Base-by-base conservation (phyloP, 2,888 invertebrate species). In the Terebella lapidaria region DNA sequence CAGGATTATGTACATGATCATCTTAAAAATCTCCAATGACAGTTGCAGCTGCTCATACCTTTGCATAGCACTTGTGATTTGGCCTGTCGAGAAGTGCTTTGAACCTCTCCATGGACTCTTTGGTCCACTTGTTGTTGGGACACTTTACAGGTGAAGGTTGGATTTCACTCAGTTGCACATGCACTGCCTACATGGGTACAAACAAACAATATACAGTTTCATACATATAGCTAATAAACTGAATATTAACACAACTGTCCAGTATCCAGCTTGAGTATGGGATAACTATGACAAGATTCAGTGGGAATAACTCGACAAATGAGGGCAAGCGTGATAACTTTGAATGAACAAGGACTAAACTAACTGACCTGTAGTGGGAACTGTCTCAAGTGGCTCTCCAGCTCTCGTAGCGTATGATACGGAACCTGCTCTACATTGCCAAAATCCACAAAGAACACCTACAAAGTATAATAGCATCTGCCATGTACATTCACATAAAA, bases 371-470 rank as follows among this genome's bases (percentile, higher is more conserved):
- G 74, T 57, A 69, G 68, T 10, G 72, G 71, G 10, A 68, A 58
- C 22, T 61, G 51, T 10, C 65, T 51, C 5, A 73, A 61, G 18
- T 70, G 51, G 3, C 64, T 55, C 5, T 59, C 56, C 20, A 76
- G 47, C 20, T 60, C 54, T 46, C 65, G 56, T 18, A 77, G 61
- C 18, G 68, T 60, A 15, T 65, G 65, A 10, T 64, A 56, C 0
- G 59, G 54, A 15, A 74, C 59, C 3, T 26, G 56, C 4, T 67
- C 67, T 15, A 61, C 81, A 69, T 86, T 86, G 20, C 94, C 94
- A 77, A 85, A 89, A 81, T 94, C 94, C 56, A 93, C 86, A 75
- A 88, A 92, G 56, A 86, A 83, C 27, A 66, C 64, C 63, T 60
- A 57, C 15, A 49, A 20, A 49, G 5, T 18, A 18, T 49, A 49